Percentiles rank a stretch among this genome's conserved stretches.
These are phyloP conservation scores for Acronicta leporina DNA, from an alignment of 2,888 invertebrate species.

Conservation along the genomic window DNA sequence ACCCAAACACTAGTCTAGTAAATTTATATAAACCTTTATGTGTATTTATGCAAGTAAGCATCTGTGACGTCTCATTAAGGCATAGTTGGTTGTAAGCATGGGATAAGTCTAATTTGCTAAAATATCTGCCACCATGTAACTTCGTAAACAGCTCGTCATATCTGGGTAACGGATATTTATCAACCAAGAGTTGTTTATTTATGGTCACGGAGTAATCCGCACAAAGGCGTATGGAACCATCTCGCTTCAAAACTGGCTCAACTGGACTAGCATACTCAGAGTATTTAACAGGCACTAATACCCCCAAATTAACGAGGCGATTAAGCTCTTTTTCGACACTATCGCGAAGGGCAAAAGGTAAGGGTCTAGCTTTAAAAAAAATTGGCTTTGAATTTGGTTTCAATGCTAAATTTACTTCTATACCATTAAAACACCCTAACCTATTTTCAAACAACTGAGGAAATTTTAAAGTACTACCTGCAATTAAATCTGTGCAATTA, in stretches of 20 bases:
- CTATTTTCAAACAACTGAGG: slow-evolving; percentile 1
- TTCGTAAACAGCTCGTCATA: slow-evolving; percentile 15
- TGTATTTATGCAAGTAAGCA: no score
- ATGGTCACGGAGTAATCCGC: no score
- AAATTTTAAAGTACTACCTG: not conserved
- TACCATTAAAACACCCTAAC: slow-evolving; percentile 11
- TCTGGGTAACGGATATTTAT: slow-evolving; percentile 11
- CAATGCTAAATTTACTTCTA: slow-evolving; percentile 29
- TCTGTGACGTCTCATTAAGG: no score
- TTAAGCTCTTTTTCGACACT: slow-evolving; percentile 29
- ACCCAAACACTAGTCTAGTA: no score
- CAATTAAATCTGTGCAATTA: slow-evolving; percentile 1
- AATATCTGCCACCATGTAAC: not conserved
- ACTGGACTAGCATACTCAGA: slow-evolving; percentile 11
- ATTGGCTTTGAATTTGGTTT: slow-evolving; percentile 23
- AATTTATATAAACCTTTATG: no score
- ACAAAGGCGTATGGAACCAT: slow-evolving; percentile 1
- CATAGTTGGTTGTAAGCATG: no score
- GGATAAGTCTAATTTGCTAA: no score
- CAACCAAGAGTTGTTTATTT: slow-evolving; percentile 6
- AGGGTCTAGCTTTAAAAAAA: slow-evolving; percentile 36
- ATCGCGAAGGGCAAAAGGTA: slow-evolving; percentile 35
- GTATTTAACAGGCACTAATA: slow-evolving; percentile 3
- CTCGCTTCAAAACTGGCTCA: slow-evolving; percentile 12
- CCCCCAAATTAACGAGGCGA: slow-evolving; percentile 15